These are phyloP conservation scores for Carcina quercana DNA, from an alignment of 2,888 invertebrate genomes.

Conservation along the genomic window DNA sequence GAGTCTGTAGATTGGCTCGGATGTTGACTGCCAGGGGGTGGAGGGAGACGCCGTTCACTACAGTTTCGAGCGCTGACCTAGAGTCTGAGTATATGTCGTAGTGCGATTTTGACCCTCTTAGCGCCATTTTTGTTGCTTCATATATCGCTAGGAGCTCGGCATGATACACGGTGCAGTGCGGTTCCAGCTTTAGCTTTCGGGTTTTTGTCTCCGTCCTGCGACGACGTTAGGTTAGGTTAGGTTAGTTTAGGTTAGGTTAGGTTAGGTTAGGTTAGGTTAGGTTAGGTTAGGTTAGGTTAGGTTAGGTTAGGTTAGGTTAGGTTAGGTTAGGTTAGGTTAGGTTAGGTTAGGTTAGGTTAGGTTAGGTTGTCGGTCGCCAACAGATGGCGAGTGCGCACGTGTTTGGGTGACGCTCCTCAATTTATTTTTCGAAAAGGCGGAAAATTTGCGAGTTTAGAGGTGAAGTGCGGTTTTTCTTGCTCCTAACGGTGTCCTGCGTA, in stretches of 20 bases:
- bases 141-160: too few relatives aligned
- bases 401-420: slow-evolving; percentile 11
- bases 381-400: slow-evolving; percentile 12
- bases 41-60: too few relatives aligned
- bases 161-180: too few relatives aligned
- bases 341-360: slow-evolving; percentile 16
- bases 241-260: slow-evolving; percentile 17
- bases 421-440: slow-evolving; percentile 4
- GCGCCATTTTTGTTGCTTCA: too few relatives aligned
- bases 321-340: slow-evolving; percentile 16
- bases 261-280: slow-evolving; percentile 20
- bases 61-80: too few relatives aligned
- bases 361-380: slow-evolving; percentile 14
- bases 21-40: too few relatives aligned
- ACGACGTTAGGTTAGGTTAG: slow-evolving; percentile 8
- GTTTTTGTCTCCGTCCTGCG: too few relatives aligned
- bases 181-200: too few relatives aligned
- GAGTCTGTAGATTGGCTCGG: too few relatives aligned
- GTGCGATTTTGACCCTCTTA: too few relatives aligned
- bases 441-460: slow-evolving; percentile 5
- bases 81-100: too few relatives aligned
- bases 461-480: background rate
- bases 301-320: slow-evolving; percentile 18
- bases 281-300: slow-evolving; percentile 19
- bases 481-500: background rate